phyloP scores from a whole-genome alignment of 2,797 vertebrate species.

The Pygocentrus nattereri region DNA sequence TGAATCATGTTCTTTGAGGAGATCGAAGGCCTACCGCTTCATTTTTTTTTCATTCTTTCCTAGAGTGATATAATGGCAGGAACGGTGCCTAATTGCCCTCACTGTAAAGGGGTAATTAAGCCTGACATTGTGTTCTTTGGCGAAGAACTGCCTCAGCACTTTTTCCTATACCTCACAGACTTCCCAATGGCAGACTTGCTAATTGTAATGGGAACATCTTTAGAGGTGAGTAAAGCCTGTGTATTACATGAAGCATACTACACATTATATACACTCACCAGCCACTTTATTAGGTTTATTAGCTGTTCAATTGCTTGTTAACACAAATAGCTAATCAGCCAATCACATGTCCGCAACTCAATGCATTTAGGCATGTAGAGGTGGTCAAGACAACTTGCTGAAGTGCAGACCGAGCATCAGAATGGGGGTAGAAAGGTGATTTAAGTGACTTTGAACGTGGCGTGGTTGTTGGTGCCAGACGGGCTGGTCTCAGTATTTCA shows the following conservation, averaged over 20 bases:
- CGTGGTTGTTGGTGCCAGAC: too few species aligned
- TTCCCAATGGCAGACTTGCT: conserved; percentile 93
- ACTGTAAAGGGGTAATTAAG: conserved; percentile 89
- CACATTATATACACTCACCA: not conserved
- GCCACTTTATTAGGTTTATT: too few species aligned
- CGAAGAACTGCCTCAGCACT: conserved; percentile 88
- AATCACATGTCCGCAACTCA: too few species aligned
- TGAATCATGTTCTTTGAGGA: not conserved
- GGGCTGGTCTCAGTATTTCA: too few species aligned
- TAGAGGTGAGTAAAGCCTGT: conserved; percentile 84
- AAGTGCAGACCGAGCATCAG: too few species aligned
- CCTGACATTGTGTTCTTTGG: conserved; percentile 96
- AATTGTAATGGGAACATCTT: conserved; percentile 92
- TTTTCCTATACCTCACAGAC: conserved; percentile 87
- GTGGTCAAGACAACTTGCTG: too few species aligned
- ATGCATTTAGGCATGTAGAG: too few species aligned
- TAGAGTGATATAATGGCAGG: conserved; percentile 88
- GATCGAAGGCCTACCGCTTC: not conserved
- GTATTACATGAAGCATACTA: not conserved
- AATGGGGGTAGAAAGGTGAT: too few species aligned
- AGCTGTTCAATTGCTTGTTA: too few species aligned
- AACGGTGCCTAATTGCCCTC: conserved; percentile 82
- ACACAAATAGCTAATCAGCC: too few species aligned
- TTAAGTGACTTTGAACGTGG: too few species aligned
- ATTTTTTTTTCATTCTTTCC: not conserved